phyloP scores from a whole-genome alignment of 2,113 vertebrate species.

The Pygoscelis antarcticus region DNA sequence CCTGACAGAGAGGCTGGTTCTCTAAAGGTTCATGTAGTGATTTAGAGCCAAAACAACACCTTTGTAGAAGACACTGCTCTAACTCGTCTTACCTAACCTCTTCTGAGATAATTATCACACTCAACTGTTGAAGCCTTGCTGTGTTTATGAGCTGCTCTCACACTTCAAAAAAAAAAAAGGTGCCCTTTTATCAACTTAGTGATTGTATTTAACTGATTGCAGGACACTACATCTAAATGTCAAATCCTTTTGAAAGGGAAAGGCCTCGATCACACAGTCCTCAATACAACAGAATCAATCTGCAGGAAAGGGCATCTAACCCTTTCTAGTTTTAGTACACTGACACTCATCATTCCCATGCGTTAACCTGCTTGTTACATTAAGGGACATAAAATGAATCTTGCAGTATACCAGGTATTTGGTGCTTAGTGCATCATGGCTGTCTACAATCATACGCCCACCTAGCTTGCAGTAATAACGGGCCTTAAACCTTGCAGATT shows the following conservation, averaged over 20 bases:
- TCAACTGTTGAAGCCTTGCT: neutral
- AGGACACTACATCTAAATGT: neutral
- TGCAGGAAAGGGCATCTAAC: neutral
- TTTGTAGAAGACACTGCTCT: neutral
- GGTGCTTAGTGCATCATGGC: neutral
- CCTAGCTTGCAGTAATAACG: neutral
- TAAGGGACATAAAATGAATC: neutral
- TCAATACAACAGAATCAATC: neutral
- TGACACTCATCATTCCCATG: neutral
- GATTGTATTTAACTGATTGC: neutral
- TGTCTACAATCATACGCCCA: accelerated
- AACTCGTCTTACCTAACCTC: neutral
- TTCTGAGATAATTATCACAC: neutral
- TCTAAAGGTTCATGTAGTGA: neutral
- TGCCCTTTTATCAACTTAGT: neutral
- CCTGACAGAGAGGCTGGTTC: neutral
- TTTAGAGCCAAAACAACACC: neutral
- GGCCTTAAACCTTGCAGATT: neutral
- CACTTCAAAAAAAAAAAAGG: neutral
- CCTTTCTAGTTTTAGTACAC: accelerated
- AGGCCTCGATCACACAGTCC: neutral
- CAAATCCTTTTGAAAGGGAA: neutral
- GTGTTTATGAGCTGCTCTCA: neutral
- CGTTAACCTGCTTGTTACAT: neutral
- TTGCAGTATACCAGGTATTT: neutral